phyloP scores from a whole-genome alignment of 2,888 invertebrate species.

The Stenoptilia bipunctidactyla region DNA sequence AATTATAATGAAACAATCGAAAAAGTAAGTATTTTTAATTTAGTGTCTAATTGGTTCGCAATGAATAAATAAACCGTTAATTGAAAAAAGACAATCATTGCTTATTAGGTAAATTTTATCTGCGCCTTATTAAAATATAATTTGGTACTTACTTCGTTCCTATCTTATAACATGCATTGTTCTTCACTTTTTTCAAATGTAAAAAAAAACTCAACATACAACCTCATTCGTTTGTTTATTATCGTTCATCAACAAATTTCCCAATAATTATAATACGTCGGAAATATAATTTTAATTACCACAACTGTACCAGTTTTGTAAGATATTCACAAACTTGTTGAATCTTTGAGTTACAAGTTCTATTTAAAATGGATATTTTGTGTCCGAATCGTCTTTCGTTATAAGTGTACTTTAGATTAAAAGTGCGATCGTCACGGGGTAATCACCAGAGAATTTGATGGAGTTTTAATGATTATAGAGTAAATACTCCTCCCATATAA shows the following conservation, averaged over 20 bases:
- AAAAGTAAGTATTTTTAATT: too few relatives aligned
- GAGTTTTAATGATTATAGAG: constrained; percentile 46
- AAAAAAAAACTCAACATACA: too few relatives aligned
- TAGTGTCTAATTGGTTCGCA: too few relatives aligned
- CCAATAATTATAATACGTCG: background rate
- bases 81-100: too few relatives aligned
- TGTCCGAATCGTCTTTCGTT: constrained; percentile 1
- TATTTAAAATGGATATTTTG: background rate
- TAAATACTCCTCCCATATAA: constrained; percentile 41
- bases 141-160: too few relatives aligned
- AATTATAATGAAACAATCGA: too few relatives aligned
- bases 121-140: too few relatives aligned
- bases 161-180: too few relatives aligned
- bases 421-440: constrained; percentile 53
- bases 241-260: constrained; percentile 1
- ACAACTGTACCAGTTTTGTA: background rate
- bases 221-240: background rate
- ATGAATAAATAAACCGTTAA: too few relatives aligned
- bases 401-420: constrained; percentile 32
- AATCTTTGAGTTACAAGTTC: background rate
- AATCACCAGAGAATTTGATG: constrained; percentile 37
- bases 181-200: too few relatives aligned
- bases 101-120: too few relatives aligned
- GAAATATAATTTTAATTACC: background rate
- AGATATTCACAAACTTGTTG: background rate